Conservation (phyloP, 1,140 invertebrate genomes). For the Aporrectodea caliginosa region DNA sequence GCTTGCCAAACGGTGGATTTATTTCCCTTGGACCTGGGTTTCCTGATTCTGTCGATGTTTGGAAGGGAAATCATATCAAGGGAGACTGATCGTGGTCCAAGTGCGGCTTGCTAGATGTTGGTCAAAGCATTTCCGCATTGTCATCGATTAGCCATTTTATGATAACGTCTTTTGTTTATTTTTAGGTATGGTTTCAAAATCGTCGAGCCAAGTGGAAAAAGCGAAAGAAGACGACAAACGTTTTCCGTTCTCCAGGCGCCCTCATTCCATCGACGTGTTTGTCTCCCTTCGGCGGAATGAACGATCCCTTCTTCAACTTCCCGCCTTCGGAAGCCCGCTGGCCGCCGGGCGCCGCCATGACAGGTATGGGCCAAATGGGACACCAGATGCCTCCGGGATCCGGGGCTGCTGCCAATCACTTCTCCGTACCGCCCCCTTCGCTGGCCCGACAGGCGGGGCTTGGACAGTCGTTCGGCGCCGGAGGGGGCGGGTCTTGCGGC, state of each 20-base stretch:
- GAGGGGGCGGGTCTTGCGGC: not conserved
- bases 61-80: too few relatives aligned
- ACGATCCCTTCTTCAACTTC: constrained; percentile 49
- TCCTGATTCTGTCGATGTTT: too few relatives aligned
- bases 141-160: too few relatives aligned
- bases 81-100: too few relatives aligned
- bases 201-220: constrained; percentile 74
- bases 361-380: constrained; percentile 22
- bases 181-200: constrained; percentile 55
- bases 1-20: too few relatives aligned
- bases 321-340: constrained; percentile 11
- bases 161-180: too few relatives aligned
- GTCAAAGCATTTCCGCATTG: too few relatives aligned
- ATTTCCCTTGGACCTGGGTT: too few relatives aligned
- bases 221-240: constrained; percentile 93
- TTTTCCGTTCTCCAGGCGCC: constrained; percentile 78
- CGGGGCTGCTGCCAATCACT: not conserved
- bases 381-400: constrained; percentile 20
- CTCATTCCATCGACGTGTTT: constrained; percentile 87
- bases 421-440: not conserved
- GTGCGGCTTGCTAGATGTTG: too few relatives aligned
- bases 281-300: constrained; percentile 70
- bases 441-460: not conserved
- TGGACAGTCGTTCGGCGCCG: constrained; percentile 2
- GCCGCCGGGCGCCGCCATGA: not conserved